Evolutionary conservation across 2,113 vertebrate species (phyloP).

Genomic region (Nothobranchius furzeri): DNA sequence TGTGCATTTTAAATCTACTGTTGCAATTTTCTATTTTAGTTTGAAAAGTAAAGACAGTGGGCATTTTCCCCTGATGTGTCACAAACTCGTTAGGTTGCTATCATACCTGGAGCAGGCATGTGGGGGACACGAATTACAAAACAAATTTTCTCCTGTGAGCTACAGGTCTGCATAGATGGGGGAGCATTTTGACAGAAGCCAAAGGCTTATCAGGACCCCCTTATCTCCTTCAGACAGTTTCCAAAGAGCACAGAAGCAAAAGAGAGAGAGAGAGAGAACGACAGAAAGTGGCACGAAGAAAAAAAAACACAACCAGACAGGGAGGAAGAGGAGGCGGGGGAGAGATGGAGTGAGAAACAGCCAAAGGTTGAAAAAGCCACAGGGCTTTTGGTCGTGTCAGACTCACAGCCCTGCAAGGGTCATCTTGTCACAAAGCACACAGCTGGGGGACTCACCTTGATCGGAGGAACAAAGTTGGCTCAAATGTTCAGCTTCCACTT

Average conservation of each 20-base stretch:
- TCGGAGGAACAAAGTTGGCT: constrained; percentile 42
- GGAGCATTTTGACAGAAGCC: constrained; percentile 60
- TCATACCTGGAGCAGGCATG: constrained; percentile 59
- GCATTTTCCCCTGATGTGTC: constrained; percentile 46
- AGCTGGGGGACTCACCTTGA: constrained; percentile 64
- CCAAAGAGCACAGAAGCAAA: constrained; percentile 57
- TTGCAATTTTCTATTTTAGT: constrained; percentile 36
- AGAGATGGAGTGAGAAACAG: constrained; percentile 34
- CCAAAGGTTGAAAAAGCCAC: constrained; percentile 61
- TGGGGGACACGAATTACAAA: constrained; percentile 66
- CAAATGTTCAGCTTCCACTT: constrained; percentile 20
- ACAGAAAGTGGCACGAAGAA: constrained; percentile 10
- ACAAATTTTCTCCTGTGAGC: constrained; percentile 71
- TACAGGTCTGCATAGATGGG: constrained; percentile 62
- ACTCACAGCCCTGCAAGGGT: constrained; percentile 47
- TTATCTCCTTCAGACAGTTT: constrained; percentile 78
- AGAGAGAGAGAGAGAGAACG: constrained; percentile 1
- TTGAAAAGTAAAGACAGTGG: constrained; percentile 52
- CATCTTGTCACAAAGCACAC: constrained; percentile 57
- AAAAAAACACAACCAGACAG: constrained; percentile 8
- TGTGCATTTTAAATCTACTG: constrained; percentile 4
- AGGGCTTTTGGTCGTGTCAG: constrained; percentile 57
- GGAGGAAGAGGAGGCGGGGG: not conserved
- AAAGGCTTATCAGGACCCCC: constrained; percentile 70
- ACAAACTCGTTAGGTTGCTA: constrained; percentile 70